phyloP scores from a whole-genome alignment of 2,797 vertebrate genomes.

The Ara ararauna region DNA sequence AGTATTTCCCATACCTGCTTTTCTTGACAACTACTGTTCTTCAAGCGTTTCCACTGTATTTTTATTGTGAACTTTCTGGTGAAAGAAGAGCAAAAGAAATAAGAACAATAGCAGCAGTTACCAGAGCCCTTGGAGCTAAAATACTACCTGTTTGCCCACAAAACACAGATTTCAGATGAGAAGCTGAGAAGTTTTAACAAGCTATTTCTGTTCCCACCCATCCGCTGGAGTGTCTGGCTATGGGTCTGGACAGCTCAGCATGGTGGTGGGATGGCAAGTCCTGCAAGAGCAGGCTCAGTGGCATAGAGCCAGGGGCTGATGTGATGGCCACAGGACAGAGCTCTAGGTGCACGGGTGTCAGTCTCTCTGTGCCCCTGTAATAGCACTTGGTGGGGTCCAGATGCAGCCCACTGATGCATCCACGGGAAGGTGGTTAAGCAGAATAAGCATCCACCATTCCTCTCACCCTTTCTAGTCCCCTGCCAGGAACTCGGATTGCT shows the following conservation, averaged over 20 bases:
- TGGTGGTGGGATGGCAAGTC: not conserved
- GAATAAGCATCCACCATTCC: not conserved
- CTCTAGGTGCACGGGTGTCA: not conserved
- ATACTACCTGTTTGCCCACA: not conserved
- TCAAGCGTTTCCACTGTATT: not conserved
- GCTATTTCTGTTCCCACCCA: not conserved
- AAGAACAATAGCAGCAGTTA: slow-evolving; percentile 5
- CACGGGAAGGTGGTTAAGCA: not conserved
- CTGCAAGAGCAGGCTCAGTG: not conserved
- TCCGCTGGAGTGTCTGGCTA: not conserved
- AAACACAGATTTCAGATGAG: not conserved
- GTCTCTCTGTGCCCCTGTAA: not conserved
- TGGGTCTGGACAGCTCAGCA: accelerated
- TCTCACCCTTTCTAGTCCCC: not conserved
- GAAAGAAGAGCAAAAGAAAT: slow-evolving; percentile 7
- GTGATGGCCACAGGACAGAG: not conserved
- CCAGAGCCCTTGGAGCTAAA: not conserved
- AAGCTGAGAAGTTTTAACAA: not conserved
- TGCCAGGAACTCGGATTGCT: not conserved
- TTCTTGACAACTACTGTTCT: not conserved
- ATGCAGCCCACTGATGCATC: not conserved
- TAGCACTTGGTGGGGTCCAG: accelerated
- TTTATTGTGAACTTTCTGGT: not conserved
- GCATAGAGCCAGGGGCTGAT: not conserved
- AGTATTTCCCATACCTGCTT: not conserved